Evolutionary conservation across 2,797 vertebrate genomes (phyloP), one percentile per base, ranked within the genome.

Genomic region (Falco biarmicus): DNA sequence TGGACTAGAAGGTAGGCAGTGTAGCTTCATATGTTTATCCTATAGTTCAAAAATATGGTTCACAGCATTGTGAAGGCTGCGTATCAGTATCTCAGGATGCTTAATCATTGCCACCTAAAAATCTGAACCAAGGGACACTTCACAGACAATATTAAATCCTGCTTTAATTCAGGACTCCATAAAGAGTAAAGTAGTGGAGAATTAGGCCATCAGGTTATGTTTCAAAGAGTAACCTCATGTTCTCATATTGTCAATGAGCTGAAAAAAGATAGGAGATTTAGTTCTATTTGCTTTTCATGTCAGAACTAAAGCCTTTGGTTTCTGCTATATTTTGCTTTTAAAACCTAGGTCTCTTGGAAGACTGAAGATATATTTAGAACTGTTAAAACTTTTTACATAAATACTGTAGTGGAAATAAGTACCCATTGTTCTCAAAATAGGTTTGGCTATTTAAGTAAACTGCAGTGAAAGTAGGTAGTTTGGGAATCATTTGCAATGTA

Each of bases 371-470:
- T 75, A 78, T 88, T 91, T 86, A 84, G 54, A 84, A 69, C 37
- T 76, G 29, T 83, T 90, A 86, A 94, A 93, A 80, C 22, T 86
- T 89, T 78, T 85, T 31, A 94, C 61, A 83, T 56, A 73, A 90
- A 68, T 59, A 51, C 32, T 56, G 60, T 45, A 77, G 31, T 31
- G 5, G 61, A 96, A 93, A 93, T 78, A 83, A 90, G 48, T 17
- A 60, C 21, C 66, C 17, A 17, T 20, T 60, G 24, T 34, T 90
- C 71, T 83, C 53, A 85, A 85, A 94, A 95, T 75, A 91, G 31
- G n/a, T 75, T 92, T 68, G 48, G 45, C 22, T 94, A 68, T 88
- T 87, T 88, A 75, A 90, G 73, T 50, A 86, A 90, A 71, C 25
- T 64, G 31, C 63, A 84, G 37, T 61, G 86, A 81, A 88, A 89